Evolutionary conservation across 2,888 invertebrate genomes (phyloP).

Genomic region (Drosophila rubida): DNA sequence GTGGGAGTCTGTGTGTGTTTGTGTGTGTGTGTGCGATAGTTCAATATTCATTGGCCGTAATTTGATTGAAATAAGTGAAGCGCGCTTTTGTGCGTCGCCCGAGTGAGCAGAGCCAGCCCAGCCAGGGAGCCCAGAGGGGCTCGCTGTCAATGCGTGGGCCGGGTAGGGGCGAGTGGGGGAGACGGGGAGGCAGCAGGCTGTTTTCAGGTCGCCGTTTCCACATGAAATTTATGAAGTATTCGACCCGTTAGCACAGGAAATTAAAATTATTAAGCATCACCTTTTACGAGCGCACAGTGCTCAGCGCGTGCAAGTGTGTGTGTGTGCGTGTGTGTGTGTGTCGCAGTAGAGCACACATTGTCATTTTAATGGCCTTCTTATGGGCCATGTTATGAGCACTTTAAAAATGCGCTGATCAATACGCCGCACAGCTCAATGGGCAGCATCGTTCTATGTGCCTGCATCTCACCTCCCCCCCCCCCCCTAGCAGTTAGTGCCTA

Average conservation of each 20-base stretch:
- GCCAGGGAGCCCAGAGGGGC: neutral
- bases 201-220: constrained; percentile 50
- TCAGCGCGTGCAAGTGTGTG: no score
- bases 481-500: constrained; percentile 1
- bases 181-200: neutral
- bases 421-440: constrained; percentile 23
- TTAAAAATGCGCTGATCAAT: constrained; percentile 38
- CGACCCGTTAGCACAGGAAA: constrained; percentile 57
- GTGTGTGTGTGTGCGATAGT: constrained; percentile 55
- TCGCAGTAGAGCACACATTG: constrained; percentile 41
- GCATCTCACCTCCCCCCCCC: neutral
- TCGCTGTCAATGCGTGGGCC: neutral
- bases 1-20: constrained; percentile 7
- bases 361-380: constrained; percentile 43
- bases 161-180: neutral
- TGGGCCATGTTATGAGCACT: constrained; percentile 34
- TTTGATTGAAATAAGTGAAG: constrained; percentile 78
- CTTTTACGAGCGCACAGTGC: constrained; percentile 24
- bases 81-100: constrained; percentile 75
- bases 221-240: constrained; percentile 69
- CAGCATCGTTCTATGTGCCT: neutral
- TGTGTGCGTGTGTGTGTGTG: neutral
- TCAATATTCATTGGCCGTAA: constrained; percentile 81
- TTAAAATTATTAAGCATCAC: constrained; percentile 64
- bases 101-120: constrained; percentile 66